phyloP scores from a whole-genome alignment of 1,140 invertebrate species.

The Wasmannia auropunctata region DNA sequence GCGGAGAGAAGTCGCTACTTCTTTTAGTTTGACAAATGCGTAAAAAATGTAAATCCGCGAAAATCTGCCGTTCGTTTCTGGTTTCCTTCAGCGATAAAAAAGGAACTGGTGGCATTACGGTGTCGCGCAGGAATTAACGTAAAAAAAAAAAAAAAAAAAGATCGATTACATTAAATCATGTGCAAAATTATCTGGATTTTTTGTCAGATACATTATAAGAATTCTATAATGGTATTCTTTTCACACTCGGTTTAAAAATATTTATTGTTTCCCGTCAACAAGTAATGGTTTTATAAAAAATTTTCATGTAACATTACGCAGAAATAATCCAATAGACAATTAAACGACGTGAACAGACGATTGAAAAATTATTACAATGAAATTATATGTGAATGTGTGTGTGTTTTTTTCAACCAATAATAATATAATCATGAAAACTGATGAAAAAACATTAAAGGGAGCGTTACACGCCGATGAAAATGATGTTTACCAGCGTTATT shows the following conservation, averaged over 20 bases:
- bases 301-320: not conserved
- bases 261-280: not conserved
- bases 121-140: not conserved
- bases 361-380: not conserved
- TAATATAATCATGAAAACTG: not conserved
- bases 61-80: constrained; percentile 1
- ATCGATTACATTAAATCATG: not conserved
- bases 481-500: constrained; percentile 16
- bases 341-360: not conserved
- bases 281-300: not conserved
- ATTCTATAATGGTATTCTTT: not conserved
- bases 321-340: too few relatives aligned
- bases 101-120: not conserved
- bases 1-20: not conserved
- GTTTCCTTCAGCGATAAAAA: constrained; percentile 3
- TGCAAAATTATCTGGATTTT: constrained; percentile 6
- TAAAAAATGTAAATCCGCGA: constrained; percentile 20
- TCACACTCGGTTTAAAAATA: not conserved
- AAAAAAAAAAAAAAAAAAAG: constrained; percentile 3
- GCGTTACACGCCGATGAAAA: constrained; percentile 14
- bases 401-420: not conserved
- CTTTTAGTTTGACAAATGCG: constrained; percentile 22
- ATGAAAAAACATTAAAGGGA: not conserved
- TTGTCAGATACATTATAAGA: not conserved
- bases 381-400: not conserved